A percentile compares a stretch with the other conserved stretches of the same genome.
Evolutionary conservation across 2,888 invertebrate species (phyloP).

Genomic region (Sarcophaga subvicina): DNA sequence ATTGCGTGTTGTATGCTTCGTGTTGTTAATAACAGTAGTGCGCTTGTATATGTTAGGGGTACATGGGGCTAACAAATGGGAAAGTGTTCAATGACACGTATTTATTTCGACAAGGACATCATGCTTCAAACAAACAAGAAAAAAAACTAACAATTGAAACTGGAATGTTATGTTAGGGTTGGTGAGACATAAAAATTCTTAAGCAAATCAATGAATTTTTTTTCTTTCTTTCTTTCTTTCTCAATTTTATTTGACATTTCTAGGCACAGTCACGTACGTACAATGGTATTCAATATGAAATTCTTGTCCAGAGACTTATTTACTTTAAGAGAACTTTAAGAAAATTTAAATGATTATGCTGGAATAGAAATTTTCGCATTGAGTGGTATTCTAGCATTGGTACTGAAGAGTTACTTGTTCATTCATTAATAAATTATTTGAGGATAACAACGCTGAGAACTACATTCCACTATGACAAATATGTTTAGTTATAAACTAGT

Average conservation of each 20-base stretch:
- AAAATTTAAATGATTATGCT: neutral
- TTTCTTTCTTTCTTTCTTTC: neutral
- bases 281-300: neutral
- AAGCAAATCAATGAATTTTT: constrained; percentile 22
- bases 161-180: neutral
- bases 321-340: neutral
- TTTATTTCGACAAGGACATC: constrained; percentile 32
- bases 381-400: neutral
- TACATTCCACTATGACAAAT: too few relatives aligned
- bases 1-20: neutral
- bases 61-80: neutral
- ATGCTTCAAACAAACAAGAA: constrained; percentile 1
- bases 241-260: neutral
- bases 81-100: constrained; percentile 51
- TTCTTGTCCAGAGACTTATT: too few relatives aligned
- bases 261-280: neutral
- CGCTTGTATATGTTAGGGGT: neutral
- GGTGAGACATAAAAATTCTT: constrained; percentile 9
- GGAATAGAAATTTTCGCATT: neutral
- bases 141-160: constrained; percentile 3
- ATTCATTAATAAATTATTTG: neutral
- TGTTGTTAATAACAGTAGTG: neutral
- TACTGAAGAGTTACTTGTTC: neutral
- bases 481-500: too few relatives aligned
- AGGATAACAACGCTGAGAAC: neutral